Base-by-base conservation (phyloP, 2,888 invertebrate genomes). In the Sinhomidia bicolor region DNA sequence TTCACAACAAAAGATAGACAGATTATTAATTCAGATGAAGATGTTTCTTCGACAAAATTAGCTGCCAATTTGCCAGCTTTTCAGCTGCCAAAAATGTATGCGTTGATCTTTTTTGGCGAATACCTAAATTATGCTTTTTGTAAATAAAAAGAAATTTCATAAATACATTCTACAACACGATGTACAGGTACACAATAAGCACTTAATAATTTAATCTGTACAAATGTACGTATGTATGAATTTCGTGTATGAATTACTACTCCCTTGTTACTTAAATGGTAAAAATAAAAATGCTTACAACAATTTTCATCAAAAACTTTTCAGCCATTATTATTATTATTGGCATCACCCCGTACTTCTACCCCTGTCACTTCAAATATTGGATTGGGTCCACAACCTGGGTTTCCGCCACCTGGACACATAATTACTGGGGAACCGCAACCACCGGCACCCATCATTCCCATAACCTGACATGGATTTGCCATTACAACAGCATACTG, bases 341-440 rank as follows among this genome's bases (percentile, higher is more conserved):
- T 74, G 2, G 74, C 9, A 12, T 51, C 51, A 0, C 79, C 85
- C 10, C 82, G 74, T 7, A 87, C 62, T 62, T 87, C 81, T 9
- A 87, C 36, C 32, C 87, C 76, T 1, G 81, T 87, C 9, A 87
- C 87, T 12, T 87, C 87, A 44, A 87, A 87, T 10, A 87, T 23
- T 20, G 87, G 81, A 82, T 87, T 87, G 5, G 71, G 41, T 32
- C 51, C 51, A 36, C 29, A 23, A 2, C 41, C 26, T n/a, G 65
- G 10, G 26, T 71, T 41, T 26, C 51, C 76, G 0, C 14, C 51
- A 26, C 51, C 47, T 7, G 51, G 12, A 51, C 26, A 12, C 47
- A 76, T 51, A 0, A 51, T 29, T 1, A 41, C 20, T 20, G 68
- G 68, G 1, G 65, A 41, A 71, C 9, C 20, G 10, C 62, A 62